Percentiles rank a stretch among this genome's conserved stretches.
Conservation (phyloP, 2,797 vertebrate genomes). For the Corythornis leucogaster region DNA sequence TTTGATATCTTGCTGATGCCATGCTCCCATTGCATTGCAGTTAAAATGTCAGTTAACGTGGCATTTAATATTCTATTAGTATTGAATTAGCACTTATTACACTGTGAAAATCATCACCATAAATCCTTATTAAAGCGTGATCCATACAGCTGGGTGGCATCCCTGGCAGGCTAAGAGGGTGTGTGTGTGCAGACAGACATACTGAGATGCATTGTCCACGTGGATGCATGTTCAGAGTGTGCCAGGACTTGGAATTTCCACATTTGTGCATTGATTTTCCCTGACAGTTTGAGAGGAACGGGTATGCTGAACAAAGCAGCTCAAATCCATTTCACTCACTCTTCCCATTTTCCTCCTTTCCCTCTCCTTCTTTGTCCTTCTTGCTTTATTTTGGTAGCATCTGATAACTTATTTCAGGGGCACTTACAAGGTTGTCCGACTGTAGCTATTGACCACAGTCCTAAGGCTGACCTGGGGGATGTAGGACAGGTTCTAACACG, state of each 20-base stretch:
- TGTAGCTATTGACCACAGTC: background rate
- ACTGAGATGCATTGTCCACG: background rate
- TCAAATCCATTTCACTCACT: conserved; percentile 24
- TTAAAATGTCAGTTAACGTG: conserved; percentile 60
- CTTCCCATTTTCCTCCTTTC: background rate
- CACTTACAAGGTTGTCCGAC: background rate
- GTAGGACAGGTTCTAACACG: background rate
- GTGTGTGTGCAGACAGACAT: background rate
- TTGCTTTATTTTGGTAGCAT: background rate
- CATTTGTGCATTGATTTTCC: conserved; percentile 35
- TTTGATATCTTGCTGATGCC: conserved; percentile 39
- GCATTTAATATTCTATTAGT: conserved; percentile 67
- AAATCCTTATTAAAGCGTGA: conserved; percentile 63
- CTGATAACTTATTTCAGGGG: background rate
- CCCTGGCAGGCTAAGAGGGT: background rate
- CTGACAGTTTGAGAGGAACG: conserved; percentile 28
- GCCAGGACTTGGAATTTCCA: conserved; percentile 26
- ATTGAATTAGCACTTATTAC: conserved; percentile 65
- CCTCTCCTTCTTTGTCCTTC: background rate
- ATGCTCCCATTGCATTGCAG: conserved; percentile 40
- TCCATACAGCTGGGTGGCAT: conserved; percentile 51
- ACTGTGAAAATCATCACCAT: conserved; percentile 65
- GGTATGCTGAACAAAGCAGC: background rate
- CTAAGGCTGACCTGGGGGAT: background rate
- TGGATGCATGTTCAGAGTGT: background rate